Base-by-base conservation (phyloP, 2,888 invertebrate genomes). In the Lumbricus terrestris region DNA sequence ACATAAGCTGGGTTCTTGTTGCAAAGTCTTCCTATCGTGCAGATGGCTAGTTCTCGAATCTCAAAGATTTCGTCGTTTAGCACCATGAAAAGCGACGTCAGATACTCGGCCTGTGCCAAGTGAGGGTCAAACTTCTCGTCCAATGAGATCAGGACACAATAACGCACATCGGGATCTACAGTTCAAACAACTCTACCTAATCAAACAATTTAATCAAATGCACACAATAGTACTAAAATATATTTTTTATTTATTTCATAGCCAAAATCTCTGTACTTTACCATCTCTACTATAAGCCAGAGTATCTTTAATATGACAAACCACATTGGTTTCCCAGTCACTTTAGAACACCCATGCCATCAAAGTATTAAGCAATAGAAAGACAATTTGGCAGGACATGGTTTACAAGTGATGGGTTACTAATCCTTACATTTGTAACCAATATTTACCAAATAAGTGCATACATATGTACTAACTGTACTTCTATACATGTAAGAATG, bases 1-100 rank as follows among this genome's bases (percentile, higher is more conserved):
- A 99, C 98, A 95, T 99, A 99, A 0, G 99, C 99, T 0, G 99
- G 99, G 95, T 99, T 99, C 94, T 98, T 97, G 38, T 97, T 96
- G 93, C 98, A 98, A 91, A 99, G 95, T 90, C 98, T 96, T 0
- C 99, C 99, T 90, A 99, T 97, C 89, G 98, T 98, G 92, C 98
- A 97, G 92, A 99, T 97, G 0, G 98, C 98, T 88, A 98, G 95
- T 95, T 99, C 99, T 47, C 99, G 96, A 92, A 99, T 98, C 95
- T 98, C 98, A 94, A 98, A 97, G 92, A 98, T 97, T 95, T 99
- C 99, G 95, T 99, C 99, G 95, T 99, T 98, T 95, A 99, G 96
- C 0, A 98, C 98, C 91, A 99, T 97, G 94, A 99, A 98, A 20
- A 99, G 96, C 0, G 98, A 97, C 93, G 97, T 97, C 20, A 99